Evolutionary conservation across 2,113 vertebrate species (phyloP).

Genomic region (Sminthopsis crassicaudata): DNA sequence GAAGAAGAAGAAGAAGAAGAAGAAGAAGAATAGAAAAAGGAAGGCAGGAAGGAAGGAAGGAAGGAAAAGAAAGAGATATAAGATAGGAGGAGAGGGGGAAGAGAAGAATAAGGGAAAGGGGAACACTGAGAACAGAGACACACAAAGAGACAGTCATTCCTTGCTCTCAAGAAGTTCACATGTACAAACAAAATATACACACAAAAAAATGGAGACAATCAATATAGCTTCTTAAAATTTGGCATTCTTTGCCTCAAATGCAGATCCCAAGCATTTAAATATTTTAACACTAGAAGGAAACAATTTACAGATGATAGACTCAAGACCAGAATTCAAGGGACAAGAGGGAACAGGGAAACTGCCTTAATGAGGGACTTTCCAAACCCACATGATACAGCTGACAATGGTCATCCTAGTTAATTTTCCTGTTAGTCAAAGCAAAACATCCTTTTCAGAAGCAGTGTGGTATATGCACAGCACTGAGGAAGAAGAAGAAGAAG

Average conservation of each 20-base stretch:
- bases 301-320: not conserved
- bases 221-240: not conserved
- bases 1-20: accelerated
- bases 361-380: not conserved
- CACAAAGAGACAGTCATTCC: not conserved
- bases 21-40: too few species aligned
- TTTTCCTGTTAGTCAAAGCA: not conserved
- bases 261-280: not conserved
- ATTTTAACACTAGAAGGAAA: not conserved
- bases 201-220: not conserved
- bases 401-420: not conserved
- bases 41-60: too few species aligned
- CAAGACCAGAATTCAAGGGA: not conserved
- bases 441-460: not conserved
- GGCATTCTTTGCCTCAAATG: not conserved
- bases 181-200: not conserved
- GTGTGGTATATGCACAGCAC: not conserved
- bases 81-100: too few species aligned
- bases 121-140: too few species aligned
- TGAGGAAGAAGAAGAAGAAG: too few species aligned
- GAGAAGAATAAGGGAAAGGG: too few species aligned
- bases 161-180: not conserved
- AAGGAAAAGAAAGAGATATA: too few species aligned
- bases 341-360: not conserved
- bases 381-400: not conserved